A percentile compares a stretch with the other conserved stretches of the same genome.
Conservation (phyloP, 2,888 invertebrate genomes). For the Scaptodrosophila latifasciaeformis region DNA sequence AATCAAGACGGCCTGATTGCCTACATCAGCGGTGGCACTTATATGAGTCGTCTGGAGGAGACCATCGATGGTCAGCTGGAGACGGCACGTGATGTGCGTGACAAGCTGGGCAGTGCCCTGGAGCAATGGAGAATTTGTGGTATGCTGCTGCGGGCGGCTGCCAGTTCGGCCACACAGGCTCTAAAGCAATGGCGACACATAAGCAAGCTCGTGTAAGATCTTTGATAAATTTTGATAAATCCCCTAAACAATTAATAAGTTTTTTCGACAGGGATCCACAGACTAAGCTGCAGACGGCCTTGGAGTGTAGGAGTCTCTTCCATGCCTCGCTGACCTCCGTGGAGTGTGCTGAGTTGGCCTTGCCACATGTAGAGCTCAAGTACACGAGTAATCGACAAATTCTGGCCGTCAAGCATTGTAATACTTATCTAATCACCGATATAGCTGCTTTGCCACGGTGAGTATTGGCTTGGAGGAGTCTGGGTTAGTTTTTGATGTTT, state of each 20-base stretch:
- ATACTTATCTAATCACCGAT: conserved; percentile 73
- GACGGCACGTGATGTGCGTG: conserved; percentile 70
- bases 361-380: conserved; percentile 74
- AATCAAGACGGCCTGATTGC: conserved; percentile 74
- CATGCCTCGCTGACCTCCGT: conserved; percentile 72
- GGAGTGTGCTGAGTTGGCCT: conserved; percentile 71
- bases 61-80: conserved; percentile 71
- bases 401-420: conserved; percentile 72
- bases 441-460: conserved; percentile 70
- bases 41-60: conserved; percentile 72
- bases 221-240: background rate
- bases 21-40: conserved; percentile 72
- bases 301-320: conserved; percentile 69
- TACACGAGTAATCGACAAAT: conserved; percentile 72
- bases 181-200: conserved; percentile 69
- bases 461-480: too few relatives aligned
- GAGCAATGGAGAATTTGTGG: conserved; percentile 75
- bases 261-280: conserved; percentile 56
- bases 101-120: conserved; percentile 72
- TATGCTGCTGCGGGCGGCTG: conserved; percentile 67
- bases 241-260: background rate
- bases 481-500: too few relatives aligned
- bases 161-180: conserved; percentile 69
- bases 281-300: conserved; percentile 63
- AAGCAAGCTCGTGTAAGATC: conserved; percentile 53